Evolutionary conservation across 1,140 invertebrate genomes (phyloP).

Genomic region (Drosophila nannoptera): DNA sequence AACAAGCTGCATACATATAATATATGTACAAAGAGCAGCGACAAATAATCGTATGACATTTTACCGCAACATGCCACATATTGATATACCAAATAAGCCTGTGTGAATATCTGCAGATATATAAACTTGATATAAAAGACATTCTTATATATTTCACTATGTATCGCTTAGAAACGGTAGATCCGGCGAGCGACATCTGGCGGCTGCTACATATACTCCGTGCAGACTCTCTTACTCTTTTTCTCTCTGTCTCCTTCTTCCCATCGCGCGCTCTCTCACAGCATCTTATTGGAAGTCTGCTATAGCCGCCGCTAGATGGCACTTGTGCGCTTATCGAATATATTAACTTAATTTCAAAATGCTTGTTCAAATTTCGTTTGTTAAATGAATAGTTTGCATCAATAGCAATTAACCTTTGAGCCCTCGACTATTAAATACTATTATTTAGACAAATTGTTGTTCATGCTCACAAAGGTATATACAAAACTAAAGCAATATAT

Average conservation of each 20-base stretch:
- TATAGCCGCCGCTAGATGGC: slow-evolving; percentile 9
- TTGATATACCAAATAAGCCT: neutral
- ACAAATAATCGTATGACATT: neutral
- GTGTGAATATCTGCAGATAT: slow-evolving; percentile 6
- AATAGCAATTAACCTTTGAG: slow-evolving; percentile 23
- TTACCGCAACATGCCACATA: neutral
- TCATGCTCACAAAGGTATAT: slow-evolving; percentile 41
- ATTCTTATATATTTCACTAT: slow-evolving; percentile 4
- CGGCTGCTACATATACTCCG: neutral
- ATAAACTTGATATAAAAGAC: neutral
- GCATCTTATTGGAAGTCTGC: neutral
- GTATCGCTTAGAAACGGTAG: slow-evolving; percentile 1
- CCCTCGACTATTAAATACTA: slow-evolving; percentile 17
- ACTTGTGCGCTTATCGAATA: neutral
- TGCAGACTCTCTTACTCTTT: neutral
- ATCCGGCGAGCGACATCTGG: slow-evolving; percentile 7
- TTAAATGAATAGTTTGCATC: slow-evolving; percentile 33
- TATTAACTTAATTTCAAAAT: neutral
- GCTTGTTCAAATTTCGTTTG: slow-evolving; percentile 20
- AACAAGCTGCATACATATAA: slow-evolving; percentile 7
- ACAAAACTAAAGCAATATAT: slow-evolving; percentile 3
- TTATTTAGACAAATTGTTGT: slow-evolving; percentile 56
- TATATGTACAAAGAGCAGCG: neutral
- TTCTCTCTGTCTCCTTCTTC: neutral
- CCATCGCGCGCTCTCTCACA: neutral